Percentiles rank a stretch among this genome's conserved stretches.
These are phyloP conservation scores for Phycodurus eques DNA, from an alignment of 2,113 vertebrate genomes.

Conservation along the genomic window DNA sequence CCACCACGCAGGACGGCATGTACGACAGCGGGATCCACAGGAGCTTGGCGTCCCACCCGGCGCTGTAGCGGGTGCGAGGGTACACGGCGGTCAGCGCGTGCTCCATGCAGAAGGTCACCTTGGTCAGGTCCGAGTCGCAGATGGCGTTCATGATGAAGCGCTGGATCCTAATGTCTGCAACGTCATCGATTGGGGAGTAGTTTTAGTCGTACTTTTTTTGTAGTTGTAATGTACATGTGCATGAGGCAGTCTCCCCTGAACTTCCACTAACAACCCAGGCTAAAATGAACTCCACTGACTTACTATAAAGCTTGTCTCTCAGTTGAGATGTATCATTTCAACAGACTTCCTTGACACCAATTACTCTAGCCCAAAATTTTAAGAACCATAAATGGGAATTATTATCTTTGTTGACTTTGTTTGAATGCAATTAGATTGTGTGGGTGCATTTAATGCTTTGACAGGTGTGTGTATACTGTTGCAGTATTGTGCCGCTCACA, in stretches of 20 bases:
- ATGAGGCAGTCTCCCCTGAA: background rate
- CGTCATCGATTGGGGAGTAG: background rate
- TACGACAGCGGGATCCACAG: conserved; percentile 91
- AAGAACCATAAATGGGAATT: background rate
- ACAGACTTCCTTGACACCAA: background rate
- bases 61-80: conserved; percentile 87
- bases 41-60: conserved; percentile 93
- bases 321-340: too few relatives aligned
- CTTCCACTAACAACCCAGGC: background rate
- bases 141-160: conserved; percentile 79
- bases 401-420: background rate
- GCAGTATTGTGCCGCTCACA: conserved; percentile 71
- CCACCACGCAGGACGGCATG: conserved; percentile 83
- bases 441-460: background rate
- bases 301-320: too few relatives aligned
- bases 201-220: too few relatives aligned
- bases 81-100: conserved; percentile 81
- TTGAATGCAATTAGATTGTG: background rate
- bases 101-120: conserved; percentile 86
- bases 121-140: conserved; percentile 84
- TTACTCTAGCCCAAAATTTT: background rate
- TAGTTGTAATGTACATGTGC: too few relatives aligned
- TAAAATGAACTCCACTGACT: too few relatives aligned
- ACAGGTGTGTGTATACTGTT: background rate
- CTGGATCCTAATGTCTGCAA: conserved; percentile 81